Conservation (phyloP, 2,797 vertebrate genomes). For the Coreius guichenoti region DNA sequence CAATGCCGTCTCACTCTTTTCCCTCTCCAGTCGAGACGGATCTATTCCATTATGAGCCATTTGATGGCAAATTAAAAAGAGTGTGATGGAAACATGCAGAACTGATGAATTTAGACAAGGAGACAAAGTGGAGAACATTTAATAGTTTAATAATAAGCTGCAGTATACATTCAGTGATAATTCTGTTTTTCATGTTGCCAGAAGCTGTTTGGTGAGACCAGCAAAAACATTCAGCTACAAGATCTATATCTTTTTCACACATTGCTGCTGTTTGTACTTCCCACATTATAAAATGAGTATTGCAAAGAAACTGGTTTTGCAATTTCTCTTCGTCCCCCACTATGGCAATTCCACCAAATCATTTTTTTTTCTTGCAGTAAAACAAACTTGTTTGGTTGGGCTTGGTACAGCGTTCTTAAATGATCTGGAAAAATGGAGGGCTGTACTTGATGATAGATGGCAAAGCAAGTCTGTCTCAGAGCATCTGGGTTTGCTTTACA, state of each 20-base stretch:
- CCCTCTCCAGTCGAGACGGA: slow-evolving; percentile 37
- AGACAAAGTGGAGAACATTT: slow-evolving; percentile 82
- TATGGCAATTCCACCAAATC: slow-evolving; percentile 65
- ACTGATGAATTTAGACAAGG: slow-evolving; percentile 69
- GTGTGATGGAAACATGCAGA: slow-evolving; percentile 54
- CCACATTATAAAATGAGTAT: slow-evolving; percentile 77
- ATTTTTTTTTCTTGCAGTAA: slow-evolving; percentile 57
- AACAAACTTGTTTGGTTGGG: slow-evolving; percentile 64
- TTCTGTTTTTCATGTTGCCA: slow-evolving; percentile 85
- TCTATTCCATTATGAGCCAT: slow-evolving; percentile 58
- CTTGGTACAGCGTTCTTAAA: slow-evolving; percentile 61
- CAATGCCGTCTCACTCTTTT: slow-evolving; percentile 44
- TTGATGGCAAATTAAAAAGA: slow-evolving; percentile 51
- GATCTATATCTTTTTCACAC: slow-evolving; percentile 81
- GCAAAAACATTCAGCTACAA: slow-evolving; percentile 86
- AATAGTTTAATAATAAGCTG: slow-evolving; percentile 90
- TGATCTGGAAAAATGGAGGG: slow-evolving; percentile 67
- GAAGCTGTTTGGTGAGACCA: slow-evolving; percentile 86
- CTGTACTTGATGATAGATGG: slow-evolving; percentile 59
- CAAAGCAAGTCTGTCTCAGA: slow-evolving; percentile 66
- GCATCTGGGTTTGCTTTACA: slow-evolving; percentile 56
- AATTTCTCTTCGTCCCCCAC: slow-evolving; percentile 65
- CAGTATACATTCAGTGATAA: slow-evolving; percentile 90
- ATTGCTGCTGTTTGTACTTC: slow-evolving; percentile 75
- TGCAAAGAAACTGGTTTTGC: slow-evolving; percentile 78